A percentile compares a stretch with the other conserved stretches of the same genome.
These are phyloP conservation scores for Pachliopta kotzebuea DNA, from an alignment of 2,888 invertebrate species.

Conservation along the genomic window DNA sequence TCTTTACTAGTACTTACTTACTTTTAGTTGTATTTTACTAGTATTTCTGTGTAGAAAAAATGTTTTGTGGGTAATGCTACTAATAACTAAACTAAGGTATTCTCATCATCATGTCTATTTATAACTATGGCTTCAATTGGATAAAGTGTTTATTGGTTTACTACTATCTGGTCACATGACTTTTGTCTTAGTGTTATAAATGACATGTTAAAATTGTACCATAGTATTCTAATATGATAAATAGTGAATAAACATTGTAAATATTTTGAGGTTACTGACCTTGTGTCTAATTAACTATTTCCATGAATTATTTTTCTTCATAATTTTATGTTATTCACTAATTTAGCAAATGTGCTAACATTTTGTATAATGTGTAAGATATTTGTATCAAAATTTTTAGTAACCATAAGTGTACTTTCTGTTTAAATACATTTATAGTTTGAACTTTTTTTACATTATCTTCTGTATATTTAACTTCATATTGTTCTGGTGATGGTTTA, in stretches of 20 bases:
- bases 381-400: no score
- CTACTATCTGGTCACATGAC: slow-evolving; percentile 16
- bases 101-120: slow-evolving; percentile 18
- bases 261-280: background rate
- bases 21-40: no score
- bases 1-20: no score
- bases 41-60: background rate
- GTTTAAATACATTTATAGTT: background rate
- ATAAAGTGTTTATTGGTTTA: slow-evolving; percentile 27
- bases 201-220: background rate
- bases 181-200: background rate
- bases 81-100: background rate
- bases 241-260: background rate
- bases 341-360: no score
- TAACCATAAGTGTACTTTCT: background rate
- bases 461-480: background rate
- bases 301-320: no score
- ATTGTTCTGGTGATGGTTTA: no score
- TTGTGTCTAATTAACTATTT: background rate
- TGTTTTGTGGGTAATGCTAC: background rate
- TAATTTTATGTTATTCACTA: no score
- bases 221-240: background rate
- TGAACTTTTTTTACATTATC: background rate
- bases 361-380: no score
- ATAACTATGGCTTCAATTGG: slow-evolving; percentile 25